Evolutionary conservation across 2,888 invertebrate genomes (phyloP), one percentile per base, ranked within the genome.

Genomic region (Mesoligia furuncula): DNA sequence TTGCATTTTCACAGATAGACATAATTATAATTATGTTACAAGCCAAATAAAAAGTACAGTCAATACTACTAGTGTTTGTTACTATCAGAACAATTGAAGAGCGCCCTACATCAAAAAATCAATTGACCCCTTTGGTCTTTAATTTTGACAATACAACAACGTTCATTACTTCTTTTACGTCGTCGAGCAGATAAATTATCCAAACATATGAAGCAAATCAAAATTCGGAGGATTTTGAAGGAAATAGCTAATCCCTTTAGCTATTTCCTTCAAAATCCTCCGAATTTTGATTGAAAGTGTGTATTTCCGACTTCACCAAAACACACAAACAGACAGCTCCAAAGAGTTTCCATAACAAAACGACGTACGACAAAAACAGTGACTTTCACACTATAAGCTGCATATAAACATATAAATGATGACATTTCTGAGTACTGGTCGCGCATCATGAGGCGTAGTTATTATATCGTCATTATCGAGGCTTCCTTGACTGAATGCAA

Each of bases 341-440:
- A 48, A 68, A 57, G 51, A 64, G 78, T 75, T 81, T 73, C 61
- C 61, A 39, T 73, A 85, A 71, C 67, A 3, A 75, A 83, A 64
- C 67, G 73, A 70, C 54, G n/a, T 68, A 61, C 48, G 42, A 76
- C 76, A 86, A 86, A 83, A 86, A 86, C 77, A 72, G 39, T 24
- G 57, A 86, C 88, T 87, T 86, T 88, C 88, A 86, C 88, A 87
- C 77, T 81, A 69, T 85, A 80, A 83, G 81, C 83, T 85, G 69
- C 78, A 76, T 62, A 69, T 86, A 77, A 79, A 86, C 76, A 71
- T 77, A 83, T 74, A 84, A 86, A 86, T 88, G 84, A 88, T 84
- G 74, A 77, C 27, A 74, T 68, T 87, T 86, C 87, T 80, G 39
- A 73, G 86, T 86, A 86, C 51, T 57, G 73, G 82, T 62, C 66